Evolutionary conservation across 2,113 vertebrate genomes (phyloP), one percentile per base, ranked within the genome.

Genomic region (Zosterops pallidus): DNA sequence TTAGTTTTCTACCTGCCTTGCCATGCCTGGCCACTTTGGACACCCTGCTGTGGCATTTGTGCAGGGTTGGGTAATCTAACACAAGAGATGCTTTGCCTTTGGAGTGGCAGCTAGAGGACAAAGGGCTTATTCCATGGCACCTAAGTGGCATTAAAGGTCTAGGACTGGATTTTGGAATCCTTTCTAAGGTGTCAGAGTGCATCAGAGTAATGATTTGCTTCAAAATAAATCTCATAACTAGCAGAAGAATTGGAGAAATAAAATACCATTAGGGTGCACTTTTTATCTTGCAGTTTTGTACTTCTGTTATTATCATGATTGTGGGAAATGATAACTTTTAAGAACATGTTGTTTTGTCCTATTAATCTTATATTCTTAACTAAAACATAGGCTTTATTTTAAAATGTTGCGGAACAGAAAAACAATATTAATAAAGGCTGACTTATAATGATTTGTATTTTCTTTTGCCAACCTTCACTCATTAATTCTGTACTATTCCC

Each of bases 261-360:
- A 83, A 89, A 29, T 10, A 78, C 37, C 59, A 29, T 92, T 69
- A 57, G 42, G 9, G 9, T 62, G 16, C 12, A 46, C 33, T 59
- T 93, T 88, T 83, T 81, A 47, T 77, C 29, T 60, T 74, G 33
- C 5, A 55, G 19, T 83, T 91, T 77, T 78, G 26, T 83, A 67
- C n/a, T 93, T 94, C 46, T 83, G 29, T 77, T 76, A 65, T 88
- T 90, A 70, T 46, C 21, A 28, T 90, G 88, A 90, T 77, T 96
- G 83, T 67, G 42, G 42, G 72, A 92, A 94, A 90, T 83, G 46
- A 63, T 50, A 90, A 44, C 41, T 86, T 92, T 89, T 81, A 55
- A 89, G 83, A 86, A 92, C 79, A 90, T 44, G 23, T 41, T 90
- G 75, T 92, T 92, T 90, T 83, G 47, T 90, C 76, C 60, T 82